A percentile compares a stretch with the other conserved stretches of the same genome.
These are phyloP conservation scores for Scaptomyza hsui DNA, from an alignment of 1,140 invertebrate species.

Conservation along the genomic window DNA sequence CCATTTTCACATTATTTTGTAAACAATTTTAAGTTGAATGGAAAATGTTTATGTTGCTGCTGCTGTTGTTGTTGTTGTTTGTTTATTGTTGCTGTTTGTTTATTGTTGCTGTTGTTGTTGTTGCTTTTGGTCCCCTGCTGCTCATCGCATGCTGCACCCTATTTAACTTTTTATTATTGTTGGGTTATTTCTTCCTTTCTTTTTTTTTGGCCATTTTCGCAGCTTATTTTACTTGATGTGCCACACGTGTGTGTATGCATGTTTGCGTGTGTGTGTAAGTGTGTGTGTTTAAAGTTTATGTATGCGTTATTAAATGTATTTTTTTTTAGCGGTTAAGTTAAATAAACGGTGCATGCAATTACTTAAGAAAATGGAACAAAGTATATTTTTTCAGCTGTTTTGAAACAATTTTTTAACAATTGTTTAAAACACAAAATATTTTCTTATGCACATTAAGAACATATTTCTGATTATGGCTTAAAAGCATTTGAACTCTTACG, in stretches of 20 bases:
- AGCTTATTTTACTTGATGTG: slow-evolving; percentile 29
- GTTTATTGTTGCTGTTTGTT: slow-evolving; percentile 10
- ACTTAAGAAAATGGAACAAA: too few relatives aligned
- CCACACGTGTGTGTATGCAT: slow-evolving; percentile 3
- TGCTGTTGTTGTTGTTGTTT: slow-evolving; percentile 25
- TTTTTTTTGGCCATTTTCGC: slow-evolving; percentile 31
- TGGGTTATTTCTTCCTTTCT: slow-evolving; percentile 26
- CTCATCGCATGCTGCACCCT: slow-evolving; percentile 73
- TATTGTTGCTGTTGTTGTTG: slow-evolving; percentile 36
- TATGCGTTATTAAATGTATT: neutral
- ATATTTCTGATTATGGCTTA: too few relatives aligned
- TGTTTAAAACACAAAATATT: too few relatives aligned
- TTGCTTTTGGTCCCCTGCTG: slow-evolving; percentile 20
- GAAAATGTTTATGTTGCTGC: slow-evolving; percentile 74
- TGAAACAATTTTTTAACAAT: too few relatives aligned
- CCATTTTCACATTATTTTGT: slow-evolving; percentile 82
- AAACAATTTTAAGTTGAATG: slow-evolving; percentile 82
- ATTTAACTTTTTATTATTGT: slow-evolving; percentile 72
- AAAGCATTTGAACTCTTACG: too few relatives aligned
- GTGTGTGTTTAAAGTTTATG: slow-evolving; percentile 43
- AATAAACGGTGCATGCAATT: neutral
- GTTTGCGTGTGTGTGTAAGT: neutral
- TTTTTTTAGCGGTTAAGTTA: neutral
- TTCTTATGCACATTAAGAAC: too few relatives aligned
- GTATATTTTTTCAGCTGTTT: too few relatives aligned